These are phyloP conservation scores for Pocillopora damicornis DNA, from an alignment of 64 coral and sea anemone genomes.

Conservation along the genomic window DNA sequence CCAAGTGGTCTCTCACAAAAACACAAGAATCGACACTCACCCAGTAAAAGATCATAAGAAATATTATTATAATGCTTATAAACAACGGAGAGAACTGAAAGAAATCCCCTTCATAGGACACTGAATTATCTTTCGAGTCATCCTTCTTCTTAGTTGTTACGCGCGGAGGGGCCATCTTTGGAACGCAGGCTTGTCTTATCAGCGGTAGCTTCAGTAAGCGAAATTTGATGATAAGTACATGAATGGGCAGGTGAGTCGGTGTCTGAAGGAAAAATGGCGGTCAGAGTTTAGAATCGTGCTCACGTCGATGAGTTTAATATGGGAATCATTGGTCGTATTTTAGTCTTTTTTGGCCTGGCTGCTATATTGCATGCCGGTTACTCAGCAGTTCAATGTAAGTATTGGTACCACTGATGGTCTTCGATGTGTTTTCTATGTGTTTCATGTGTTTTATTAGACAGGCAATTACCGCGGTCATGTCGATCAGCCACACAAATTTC, in stretches of 20 bases:
- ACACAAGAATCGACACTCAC: conserved; percentile 20
- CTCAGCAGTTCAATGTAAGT: conserved; percentile 71
- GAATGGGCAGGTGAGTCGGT: background rate
- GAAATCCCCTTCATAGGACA: conserved; percentile 20
- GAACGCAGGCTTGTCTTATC: background rate
- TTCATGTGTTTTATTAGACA: no score
- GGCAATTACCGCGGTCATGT: no score
- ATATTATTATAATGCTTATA: conserved; percentile 14
- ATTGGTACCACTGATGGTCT: background rate
- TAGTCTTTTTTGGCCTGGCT: conserved; percentile 66
- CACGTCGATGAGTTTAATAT: background rate
- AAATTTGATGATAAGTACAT: background rate
- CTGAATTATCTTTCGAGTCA: conserved; percentile 20
- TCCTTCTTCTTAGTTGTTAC: background rate
- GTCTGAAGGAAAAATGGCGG: background rate
- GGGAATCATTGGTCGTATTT: conserved; percentile 63
- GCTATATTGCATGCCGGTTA: conserved; percentile 68
- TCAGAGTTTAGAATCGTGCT: background rate
- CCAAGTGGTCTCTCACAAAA: background rate
- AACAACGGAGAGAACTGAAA: conserved; percentile 19
- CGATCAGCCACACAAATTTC: no score
- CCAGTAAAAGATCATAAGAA: conserved; percentile 40
- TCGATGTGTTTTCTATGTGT: background rate
- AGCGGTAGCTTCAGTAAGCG: background rate
- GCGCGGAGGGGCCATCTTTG: conserved; percentile 59